Evolutionary conservation across 2,797 vertebrate genomes (phyloP).

Genomic region (Carapus acus): DNA sequence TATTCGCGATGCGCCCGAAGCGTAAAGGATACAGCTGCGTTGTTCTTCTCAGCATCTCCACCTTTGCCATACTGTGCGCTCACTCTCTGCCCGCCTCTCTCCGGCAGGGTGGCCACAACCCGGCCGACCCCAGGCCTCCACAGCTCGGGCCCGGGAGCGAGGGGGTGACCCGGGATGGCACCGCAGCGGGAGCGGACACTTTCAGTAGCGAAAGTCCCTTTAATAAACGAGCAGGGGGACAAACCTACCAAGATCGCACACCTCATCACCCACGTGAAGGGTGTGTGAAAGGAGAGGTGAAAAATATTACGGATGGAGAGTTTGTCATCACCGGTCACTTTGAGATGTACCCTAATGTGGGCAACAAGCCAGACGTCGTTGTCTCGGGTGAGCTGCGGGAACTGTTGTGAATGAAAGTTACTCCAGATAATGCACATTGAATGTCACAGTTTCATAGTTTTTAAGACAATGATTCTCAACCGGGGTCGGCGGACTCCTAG

Average conservation of each 20-base stretch:
- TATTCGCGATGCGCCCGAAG: slow-evolving; percentile 47
- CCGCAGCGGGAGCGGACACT: background rate
- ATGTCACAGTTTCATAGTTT: too few relatives aligned
- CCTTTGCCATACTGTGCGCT: background rate
- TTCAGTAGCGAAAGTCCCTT: too few relatives aligned
- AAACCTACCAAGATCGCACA: background rate
- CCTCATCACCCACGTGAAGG: background rate
- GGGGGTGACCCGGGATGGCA: background rate
- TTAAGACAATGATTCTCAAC: too few relatives aligned
- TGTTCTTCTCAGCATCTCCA: slow-evolving; percentile 32
- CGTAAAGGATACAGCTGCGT: slow-evolving; percentile 15
- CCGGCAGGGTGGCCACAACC: too few relatives aligned
- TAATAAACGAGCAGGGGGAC: background rate
- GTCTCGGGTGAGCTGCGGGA: slow-evolving; percentile 33
- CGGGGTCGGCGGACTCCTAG: too few relatives aligned
- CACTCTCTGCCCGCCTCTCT: background rate
- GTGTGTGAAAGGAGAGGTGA: slow-evolving; percentile 30
- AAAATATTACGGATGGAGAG: slow-evolving; percentile 13
- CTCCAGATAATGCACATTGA: too few relatives aligned
- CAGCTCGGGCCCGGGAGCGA: too few relatives aligned
- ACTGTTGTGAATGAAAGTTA: too few relatives aligned
- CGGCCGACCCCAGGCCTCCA: too few relatives aligned
- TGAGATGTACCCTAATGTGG: slow-evolving; percentile 1
- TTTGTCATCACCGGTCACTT: slow-evolving; percentile 37
- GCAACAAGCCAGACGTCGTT: slow-evolving; percentile 26